phyloP scores from a whole-genome alignment of 2,113 vertebrate species.

The Aspiorhynchus laticeps region DNA sequence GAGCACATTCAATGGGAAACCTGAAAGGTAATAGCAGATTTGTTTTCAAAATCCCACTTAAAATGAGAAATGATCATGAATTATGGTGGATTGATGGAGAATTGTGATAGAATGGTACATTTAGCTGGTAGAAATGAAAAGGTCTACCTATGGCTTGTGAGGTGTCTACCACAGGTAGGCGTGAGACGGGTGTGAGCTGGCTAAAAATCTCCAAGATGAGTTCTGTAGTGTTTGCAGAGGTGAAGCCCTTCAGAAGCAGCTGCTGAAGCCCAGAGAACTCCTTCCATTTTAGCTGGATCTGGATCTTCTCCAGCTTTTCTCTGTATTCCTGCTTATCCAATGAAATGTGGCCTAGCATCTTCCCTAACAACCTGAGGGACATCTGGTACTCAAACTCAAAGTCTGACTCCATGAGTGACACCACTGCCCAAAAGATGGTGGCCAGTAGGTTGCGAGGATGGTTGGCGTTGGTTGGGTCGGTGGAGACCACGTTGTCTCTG shows the following conservation, averaged over 20 bases:
- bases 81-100: not conserved
- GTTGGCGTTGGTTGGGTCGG: constrained; percentile 85
- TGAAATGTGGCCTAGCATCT: constrained; percentile 89
- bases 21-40: constrained; percentile 66
- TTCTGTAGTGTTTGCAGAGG: constrained; percentile 91
- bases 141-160: constrained; percentile 91
- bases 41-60: not conserved
- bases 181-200: constrained; percentile 92
- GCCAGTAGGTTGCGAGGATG: constrained; percentile 93
- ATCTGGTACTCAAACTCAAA: constrained; percentile 99
- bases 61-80: not conserved
- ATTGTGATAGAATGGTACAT: not conserved
- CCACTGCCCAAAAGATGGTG: constrained; percentile 96
- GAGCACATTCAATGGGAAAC: constrained; percentile 94
- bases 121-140: not conserved
- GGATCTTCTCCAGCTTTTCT: constrained; percentile 95
- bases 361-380: constrained; percentile 89
- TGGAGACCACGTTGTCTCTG: constrained; percentile 77
- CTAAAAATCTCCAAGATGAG: constrained; percentile 95
- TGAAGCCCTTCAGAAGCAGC: constrained; percentile 95
- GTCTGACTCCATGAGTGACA: constrained; percentile 98
- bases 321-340: constrained; percentile 93
- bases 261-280: constrained; percentile 96
- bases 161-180: constrained; percentile 91
- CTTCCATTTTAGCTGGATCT: constrained; percentile 93